These are phyloP conservation scores for Sebastolobus alascanus DNA, from an alignment of 2,797 vertebrate genomes.

Conservation along the genomic window DNA sequence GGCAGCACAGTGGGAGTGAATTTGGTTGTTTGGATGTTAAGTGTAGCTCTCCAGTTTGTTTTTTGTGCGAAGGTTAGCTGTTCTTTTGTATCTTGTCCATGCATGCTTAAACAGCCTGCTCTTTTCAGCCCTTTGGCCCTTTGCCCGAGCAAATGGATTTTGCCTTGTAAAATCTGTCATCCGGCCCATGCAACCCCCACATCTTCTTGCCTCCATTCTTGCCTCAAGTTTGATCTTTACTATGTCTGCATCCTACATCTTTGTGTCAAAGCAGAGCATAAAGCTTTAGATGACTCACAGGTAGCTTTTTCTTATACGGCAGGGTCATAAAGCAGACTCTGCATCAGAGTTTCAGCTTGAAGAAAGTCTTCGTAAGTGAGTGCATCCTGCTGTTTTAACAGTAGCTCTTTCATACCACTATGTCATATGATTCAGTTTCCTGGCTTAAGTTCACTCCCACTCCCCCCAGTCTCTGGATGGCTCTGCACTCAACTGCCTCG, in stretches of 20 bases:
- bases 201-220: conserved; percentile 8
- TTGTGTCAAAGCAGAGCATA: neutral
- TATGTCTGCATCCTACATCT: conserved; percentile 17
- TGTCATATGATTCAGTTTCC: conserved; percentile 44
- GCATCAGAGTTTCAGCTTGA: neutral
- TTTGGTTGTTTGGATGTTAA: neutral
- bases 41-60: neutral
- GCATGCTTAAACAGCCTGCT: conserved; percentile 16
- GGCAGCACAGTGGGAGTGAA: neutral
- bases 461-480: conserved; percentile 2
- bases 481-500: conserved; percentile 23
- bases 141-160: conserved; percentile 39
- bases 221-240: conserved; percentile 24
- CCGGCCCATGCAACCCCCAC: conserved; percentile 9
- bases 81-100: conserved; percentile 26
- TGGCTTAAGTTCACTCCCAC: neutral
- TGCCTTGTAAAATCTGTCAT: conserved; percentile 47
- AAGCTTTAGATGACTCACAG: conserved; percentile 26
- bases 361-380: neutral
- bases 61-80: conserved; percentile 22
- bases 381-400: conserved; percentile 28
- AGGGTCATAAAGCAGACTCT: neutral
- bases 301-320: neutral
- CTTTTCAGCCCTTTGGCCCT: conserved; percentile 34
- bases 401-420: conserved; percentile 9